phyloP scores from a whole-genome alignment of 2,888 invertebrate species.

The Rhagonycha fulva region DNA sequence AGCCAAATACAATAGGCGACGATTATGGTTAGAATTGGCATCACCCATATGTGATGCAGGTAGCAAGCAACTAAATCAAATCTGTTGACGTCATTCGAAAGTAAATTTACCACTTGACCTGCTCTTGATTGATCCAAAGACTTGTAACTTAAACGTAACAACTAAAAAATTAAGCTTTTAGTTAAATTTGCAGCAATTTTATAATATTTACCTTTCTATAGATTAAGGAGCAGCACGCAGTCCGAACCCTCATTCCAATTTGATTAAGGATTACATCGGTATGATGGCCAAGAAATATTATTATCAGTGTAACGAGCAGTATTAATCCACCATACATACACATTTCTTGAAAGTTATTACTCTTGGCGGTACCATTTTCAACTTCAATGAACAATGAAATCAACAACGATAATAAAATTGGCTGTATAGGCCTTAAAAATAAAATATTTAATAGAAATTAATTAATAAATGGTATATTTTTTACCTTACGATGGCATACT shows the following conservation, averaged over 20 bases:
- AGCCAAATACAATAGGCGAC: constrained; percentile 75
- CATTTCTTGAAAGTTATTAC: constrained; percentile 20
- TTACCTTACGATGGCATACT: constrained; percentile 62
- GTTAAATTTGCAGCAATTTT: fast-evolving
- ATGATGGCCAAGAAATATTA: neutral
- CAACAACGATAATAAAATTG: constrained; percentile 24
- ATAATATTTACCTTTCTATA: constrained; percentile 71
- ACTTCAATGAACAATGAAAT: constrained; percentile 22
- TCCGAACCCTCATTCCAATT: constrained; percentile 70
- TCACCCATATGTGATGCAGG: constrained; percentile 80
- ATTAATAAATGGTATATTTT: neutral
- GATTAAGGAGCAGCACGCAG: constrained; percentile 73
- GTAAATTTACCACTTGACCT: constrained; percentile 80
- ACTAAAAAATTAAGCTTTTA: constrained; percentile 78
- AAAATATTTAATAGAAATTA: neutral
- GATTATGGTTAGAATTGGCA: constrained; percentile 76
- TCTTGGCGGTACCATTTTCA: neutral
- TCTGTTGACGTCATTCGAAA: constrained; percentile 87
- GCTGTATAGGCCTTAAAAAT: constrained; percentile 27
- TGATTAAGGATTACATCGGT: neutral
- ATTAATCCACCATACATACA: constrained; percentile 33
- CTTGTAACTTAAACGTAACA: constrained; percentile 65
- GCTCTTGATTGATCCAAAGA: constrained; percentile 80
- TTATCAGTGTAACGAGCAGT: neutral
- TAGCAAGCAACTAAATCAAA: constrained; percentile 84